Evolutionary conservation across 2,888 invertebrate species (phyloP).

Genomic region (Labia minor): DNA sequence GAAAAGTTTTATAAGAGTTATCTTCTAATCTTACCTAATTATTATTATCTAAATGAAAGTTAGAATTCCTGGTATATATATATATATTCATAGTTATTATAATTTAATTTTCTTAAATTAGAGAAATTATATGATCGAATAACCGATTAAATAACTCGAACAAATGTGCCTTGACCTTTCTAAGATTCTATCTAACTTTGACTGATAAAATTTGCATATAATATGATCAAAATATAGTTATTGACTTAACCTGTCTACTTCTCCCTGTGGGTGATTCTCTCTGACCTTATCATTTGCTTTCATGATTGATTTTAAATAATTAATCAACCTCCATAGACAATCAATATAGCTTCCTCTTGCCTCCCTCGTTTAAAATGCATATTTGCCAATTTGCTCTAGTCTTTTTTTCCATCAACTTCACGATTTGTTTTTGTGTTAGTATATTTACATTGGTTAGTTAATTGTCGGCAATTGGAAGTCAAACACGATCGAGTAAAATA

Average conservation of each 20-base stretch:
- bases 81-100: no score
- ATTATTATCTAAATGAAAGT: no score
- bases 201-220: no score
- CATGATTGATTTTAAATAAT: constrained; percentile 1
- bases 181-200: no score
- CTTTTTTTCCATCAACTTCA: not conserved
- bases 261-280: not conserved
- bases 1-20: no score
- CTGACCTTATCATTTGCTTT: no score
- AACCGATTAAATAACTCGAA: not conserved
- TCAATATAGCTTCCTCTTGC: not conserved
- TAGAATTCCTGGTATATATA: no score
- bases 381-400: not conserved
- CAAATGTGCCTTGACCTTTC: not conserved
- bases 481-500: not conserved
- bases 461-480: not conserved
- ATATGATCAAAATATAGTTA: not conserved
- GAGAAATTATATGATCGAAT: not conserved
- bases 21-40: no score
- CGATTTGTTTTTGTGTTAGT: not conserved
- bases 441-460: not conserved
- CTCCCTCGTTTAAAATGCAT: not conserved
- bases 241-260: not conserved
- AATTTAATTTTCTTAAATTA: no score
- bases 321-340: not conserved